phyloP scores from a whole-genome alignment of 2,888 invertebrate species.

The Drosophila hawaiiensis region DNA sequence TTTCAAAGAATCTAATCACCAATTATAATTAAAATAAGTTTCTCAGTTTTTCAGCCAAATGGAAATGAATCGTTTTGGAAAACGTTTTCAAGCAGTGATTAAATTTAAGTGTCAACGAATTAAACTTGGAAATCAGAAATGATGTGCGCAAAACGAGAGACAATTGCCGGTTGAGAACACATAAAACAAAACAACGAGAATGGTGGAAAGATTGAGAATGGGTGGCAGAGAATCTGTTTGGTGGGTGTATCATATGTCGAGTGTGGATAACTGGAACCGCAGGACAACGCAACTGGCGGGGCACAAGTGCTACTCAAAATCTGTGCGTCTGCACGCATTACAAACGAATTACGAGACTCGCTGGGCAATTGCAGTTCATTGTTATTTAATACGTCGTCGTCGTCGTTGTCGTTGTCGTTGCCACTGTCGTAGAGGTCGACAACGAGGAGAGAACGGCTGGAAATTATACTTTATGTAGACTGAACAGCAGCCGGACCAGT shows the following conservation, averaged over 20 bases:
- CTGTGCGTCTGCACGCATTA: constrained; percentile 81
- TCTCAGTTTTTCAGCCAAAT: constrained; percentile 24
- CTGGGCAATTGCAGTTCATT: constrained; percentile 82
- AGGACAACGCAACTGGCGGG: constrained; percentile 21
- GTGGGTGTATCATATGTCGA: constrained; percentile 4
- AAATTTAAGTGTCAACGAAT: constrained; percentile 72
- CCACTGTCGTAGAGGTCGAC: constrained; percentile 50
- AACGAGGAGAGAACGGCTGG: constrained; percentile 38
- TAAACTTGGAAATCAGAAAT: constrained; percentile 72
- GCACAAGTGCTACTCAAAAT: constrained; percentile 71
- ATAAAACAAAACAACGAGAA: constrained; percentile 65
- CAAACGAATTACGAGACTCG: constrained; percentile 78
- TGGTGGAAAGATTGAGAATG: constrained; percentile 15
- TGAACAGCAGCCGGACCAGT: constrained; percentile 43
- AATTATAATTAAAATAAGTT: not conserved
- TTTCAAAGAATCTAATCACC: not conserved
- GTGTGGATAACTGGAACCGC: constrained; percentile 32
- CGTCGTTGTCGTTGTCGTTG: constrained; percentile 43
- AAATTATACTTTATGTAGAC: constrained; percentile 79
- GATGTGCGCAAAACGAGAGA: constrained; percentile 60
- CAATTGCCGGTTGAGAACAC: constrained; percentile 58
- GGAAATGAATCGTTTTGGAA: constrained; percentile 21
- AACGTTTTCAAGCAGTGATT: constrained; percentile 50
- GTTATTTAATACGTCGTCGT: constrained; percentile 80
- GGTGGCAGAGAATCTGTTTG: not conserved